Base-by-base conservation (phyloP, 2,888 invertebrate genomes). In the Uropetala carovei region DNA sequence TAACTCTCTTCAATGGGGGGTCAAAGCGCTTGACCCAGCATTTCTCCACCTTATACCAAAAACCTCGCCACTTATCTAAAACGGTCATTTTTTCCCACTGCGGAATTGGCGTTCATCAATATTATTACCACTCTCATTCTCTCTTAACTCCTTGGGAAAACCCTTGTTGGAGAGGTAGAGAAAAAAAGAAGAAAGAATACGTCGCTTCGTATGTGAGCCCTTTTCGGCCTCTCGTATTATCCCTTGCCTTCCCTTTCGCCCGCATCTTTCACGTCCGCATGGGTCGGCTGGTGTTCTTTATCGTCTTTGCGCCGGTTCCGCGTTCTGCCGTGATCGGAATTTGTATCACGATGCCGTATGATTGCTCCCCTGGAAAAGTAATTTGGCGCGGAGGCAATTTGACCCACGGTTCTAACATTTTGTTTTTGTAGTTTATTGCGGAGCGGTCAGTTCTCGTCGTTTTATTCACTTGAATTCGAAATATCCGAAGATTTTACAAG, bases 1-100 rank as follows among this genome's bases (percentile, higher is more conserved):
- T 68, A 27, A 13, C 22, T 27, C 22, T 10, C 43, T 60, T 64
- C 60, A 89, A 11, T 64, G 64, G 18, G 43, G 43, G 89, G 89
- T 89, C 89, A 89, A 89, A 89, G 64, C 89, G 89, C 64, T 89
- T 89, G 89, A 89, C 89, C 89, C 86, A n/a, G 18, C 86, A 30
- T 86, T 86, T 86, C 86, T 86, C 27, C 86, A 64, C 86, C 60
- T 60, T 59, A 83, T 60, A 60, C 86, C 86, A 22, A 86, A 86
- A 86, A 64, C 30, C 59, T 60, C 59, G 60, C 60, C 86, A 86
- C 86, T 86, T 86, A 86, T 86, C 89, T 16, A 64, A 89, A 89
- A 64, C 18, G 89, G 89, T 64, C 89, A 43, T 68, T 89, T 68
- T 60, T 86, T 10, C 9, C 64, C 30, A 43, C 43, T 68, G 89